phyloP scores from a whole-genome alignment of 2,797 vertebrate genomes.

The Chrosomus eos region DNA sequence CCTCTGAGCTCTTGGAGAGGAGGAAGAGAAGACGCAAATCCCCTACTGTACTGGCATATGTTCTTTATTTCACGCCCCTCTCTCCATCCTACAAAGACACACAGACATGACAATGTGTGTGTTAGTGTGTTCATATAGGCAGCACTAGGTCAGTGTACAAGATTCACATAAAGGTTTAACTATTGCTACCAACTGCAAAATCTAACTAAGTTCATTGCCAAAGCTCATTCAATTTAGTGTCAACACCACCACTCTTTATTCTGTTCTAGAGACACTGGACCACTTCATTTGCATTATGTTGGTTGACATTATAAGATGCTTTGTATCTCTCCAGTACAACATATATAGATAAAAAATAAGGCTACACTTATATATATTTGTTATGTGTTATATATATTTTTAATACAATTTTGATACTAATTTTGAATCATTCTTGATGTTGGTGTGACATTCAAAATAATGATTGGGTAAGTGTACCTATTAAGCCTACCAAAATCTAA shows the following conservation, averaged over 20 bases:
- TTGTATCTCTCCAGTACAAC: background rate
- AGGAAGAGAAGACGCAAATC: conserved; percentile 66
- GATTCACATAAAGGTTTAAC: background rate
- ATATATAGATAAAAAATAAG: background rate
- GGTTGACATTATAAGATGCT: background rate
- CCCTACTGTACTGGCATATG: conserved; percentile 72
- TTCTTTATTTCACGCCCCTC: conserved; percentile 60
- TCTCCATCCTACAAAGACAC: conserved; percentile 7
- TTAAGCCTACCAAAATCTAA: too few relatives aligned
- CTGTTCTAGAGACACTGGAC: background rate
- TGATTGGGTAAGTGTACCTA: too few relatives aligned
- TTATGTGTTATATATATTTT: too few relatives aligned
- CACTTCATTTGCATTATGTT: background rate
- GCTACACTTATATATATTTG: too few relatives aligned
- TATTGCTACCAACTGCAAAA: background rate
- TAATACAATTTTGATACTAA: too few relatives aligned
- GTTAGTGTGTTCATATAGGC: background rate
- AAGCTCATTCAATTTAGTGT: background rate
- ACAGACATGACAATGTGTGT: background rate
- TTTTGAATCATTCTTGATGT: too few relatives aligned
- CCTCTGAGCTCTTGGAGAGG: conserved; percentile 43
- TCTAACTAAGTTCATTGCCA: background rate
- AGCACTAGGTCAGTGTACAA: background rate
- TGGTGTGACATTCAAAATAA: too few relatives aligned
- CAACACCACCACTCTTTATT: background rate